Conservation (phyloP, 2,797 vertebrate genomes). For the Anguilla anguilla region DNA sequence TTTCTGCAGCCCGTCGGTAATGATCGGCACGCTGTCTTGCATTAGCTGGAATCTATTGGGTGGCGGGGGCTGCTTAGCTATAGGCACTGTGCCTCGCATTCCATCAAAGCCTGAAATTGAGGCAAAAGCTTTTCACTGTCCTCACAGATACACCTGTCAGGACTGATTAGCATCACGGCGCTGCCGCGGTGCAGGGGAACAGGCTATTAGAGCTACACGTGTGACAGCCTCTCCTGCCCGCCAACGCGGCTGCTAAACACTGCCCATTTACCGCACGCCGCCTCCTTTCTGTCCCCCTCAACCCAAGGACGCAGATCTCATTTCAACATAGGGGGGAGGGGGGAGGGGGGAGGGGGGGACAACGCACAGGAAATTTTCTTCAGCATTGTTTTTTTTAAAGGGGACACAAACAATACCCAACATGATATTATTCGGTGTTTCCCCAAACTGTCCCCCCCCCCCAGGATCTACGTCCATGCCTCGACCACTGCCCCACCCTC, state of each 20-base stretch:
- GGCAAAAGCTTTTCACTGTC: constrained; percentile 54
- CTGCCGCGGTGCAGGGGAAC: constrained; percentile 28
- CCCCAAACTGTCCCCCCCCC: too few species aligned
- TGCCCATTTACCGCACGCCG: neutral
- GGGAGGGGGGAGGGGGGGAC: too few species aligned
- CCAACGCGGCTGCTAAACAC: constrained; percentile 13
- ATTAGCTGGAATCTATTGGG: constrained; percentile 26
- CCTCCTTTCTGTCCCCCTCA: neutral
- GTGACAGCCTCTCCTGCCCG: constrained; percentile 17
- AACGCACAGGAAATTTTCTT: too few species aligned
- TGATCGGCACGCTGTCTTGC: constrained; percentile 2
- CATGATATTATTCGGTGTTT: too few species aligned
- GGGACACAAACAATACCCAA: too few species aligned
- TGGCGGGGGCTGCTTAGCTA: constrained; percentile 23
- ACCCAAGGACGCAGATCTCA: neutral
- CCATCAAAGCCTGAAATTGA: constrained; percentile 45
- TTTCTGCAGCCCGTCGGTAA: constrained; percentile 12
- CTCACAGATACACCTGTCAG: constrained; percentile 56
- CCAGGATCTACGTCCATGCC: too few species aligned
- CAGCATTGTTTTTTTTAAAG: too few species aligned
- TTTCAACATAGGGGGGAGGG: too few species aligned
- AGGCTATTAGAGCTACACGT: constrained; percentile 20
- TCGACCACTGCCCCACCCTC: neutral
- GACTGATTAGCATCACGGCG: constrained; percentile 51
- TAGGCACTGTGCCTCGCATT: constrained; percentile 14